A percentile compares a stretch with the other conserved stretches of the same genome.
Evolutionary conservation across 2,797 vertebrate species (phyloP).

Genomic region (Sebastes reedi): DNA sequence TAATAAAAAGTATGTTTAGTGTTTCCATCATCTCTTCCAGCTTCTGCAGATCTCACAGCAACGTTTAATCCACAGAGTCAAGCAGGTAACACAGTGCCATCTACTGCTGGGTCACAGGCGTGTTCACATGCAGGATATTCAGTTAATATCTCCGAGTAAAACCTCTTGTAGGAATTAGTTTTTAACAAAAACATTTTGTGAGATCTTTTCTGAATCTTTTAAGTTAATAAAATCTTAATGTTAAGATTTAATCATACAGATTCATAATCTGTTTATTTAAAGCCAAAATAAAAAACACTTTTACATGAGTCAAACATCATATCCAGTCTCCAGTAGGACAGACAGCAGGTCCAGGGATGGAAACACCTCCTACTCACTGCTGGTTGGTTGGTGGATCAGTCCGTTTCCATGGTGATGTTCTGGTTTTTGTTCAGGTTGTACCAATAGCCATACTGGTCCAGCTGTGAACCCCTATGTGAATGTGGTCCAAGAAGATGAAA

Average conservation of each 20-base stretch:
- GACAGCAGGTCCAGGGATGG: neutral
- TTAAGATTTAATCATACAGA: neutral
- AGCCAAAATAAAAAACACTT: neutral
- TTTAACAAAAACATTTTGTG: too few species aligned
- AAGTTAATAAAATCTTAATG: neutral
- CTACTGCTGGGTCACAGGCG: neutral
- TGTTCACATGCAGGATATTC: too few species aligned
- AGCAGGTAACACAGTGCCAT: neutral
- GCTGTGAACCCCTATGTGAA: neutral
- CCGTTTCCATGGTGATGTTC: neutral
- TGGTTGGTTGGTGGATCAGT: too few species aligned
- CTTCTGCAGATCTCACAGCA: too few species aligned
- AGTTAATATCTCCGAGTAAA: neutral
- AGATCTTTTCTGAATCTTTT: neutral
- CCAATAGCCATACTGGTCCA: neutral
- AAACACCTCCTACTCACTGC: neutral
- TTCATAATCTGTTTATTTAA: neutral
- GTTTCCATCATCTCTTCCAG: neutral
- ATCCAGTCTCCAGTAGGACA: neutral
- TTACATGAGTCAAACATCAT: neutral
- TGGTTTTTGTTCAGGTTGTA: neutral
- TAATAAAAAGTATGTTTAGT: neutral
- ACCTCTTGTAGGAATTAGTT: neutral
- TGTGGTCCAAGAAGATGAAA: neutral
- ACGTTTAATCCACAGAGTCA: neutral